Evolutionary conservation across 1,140 invertebrate genomes (phyloP), one percentile per base, ranked within the genome.

Genomic region (Trypoxylus dichotomus): DNA sequence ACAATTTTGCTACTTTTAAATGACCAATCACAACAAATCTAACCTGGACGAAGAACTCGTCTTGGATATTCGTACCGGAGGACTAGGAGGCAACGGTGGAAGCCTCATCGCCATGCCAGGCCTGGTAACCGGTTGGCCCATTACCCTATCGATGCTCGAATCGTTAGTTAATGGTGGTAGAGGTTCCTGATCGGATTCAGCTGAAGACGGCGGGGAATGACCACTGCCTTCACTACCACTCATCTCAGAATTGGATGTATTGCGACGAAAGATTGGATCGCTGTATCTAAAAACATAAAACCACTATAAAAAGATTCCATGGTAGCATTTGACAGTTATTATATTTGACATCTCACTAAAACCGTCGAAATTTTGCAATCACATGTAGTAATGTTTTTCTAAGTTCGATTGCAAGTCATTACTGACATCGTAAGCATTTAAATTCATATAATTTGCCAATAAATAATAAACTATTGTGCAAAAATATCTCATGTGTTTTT

Each of bases 71-170:
- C 78, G 32, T 3, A 77, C 71, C 0, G 84, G 83, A 0, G 84
- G 84, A 80, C 83, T 84, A 0, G 83, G 84, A 10, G 83, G 84
- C 58, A 85, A 79, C 41, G 84, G 85, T 27, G 85, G 85, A 60
- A 85, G 77, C 78, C 79, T 82, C 81, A 83, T 84, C 10, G 76
- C 71, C 7, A 76, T 32, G 8, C 82, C 83, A 3, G 84, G 85
- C 77, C 85, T 80, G 19, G 81, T 77, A 21, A 86, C 83, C 0
- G 78, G 78, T 10, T 85, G 85, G 0, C 85, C 85, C 85, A 86
- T 85, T 11, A 86, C 79, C 19, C 83, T 78, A 79, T 86, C 85
- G 7, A 86, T 77, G 75, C 80, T 84, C 10, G 81, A 76, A 25
- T 84, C 83, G 21, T 79, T 81, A 8, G 79, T 21, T 21, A 80